These are phyloP conservation scores for Lottia scabra DNA, from an alignment of 2,888 invertebrate genomes.

Conservation along the genomic window DNA sequence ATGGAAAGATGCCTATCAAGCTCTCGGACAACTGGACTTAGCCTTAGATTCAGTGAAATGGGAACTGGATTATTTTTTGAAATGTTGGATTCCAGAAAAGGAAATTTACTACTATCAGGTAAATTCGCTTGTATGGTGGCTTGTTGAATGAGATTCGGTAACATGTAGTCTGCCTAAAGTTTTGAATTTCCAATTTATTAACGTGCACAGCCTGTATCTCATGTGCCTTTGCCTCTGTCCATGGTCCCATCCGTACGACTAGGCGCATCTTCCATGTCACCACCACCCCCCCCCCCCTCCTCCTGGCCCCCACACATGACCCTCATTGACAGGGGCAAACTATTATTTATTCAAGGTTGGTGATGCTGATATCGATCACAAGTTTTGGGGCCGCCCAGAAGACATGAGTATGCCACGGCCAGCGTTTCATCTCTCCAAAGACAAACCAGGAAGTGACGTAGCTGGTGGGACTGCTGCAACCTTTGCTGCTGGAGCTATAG, in stretches of 20 bases:
- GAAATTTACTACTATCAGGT: background rate
- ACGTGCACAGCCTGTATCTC: too few species aligned
- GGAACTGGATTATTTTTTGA: constrained; percentile 76
- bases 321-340: too few species aligned
- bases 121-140: background rate
- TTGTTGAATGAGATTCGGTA: too few species aligned
- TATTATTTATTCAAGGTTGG: constrained; percentile 41
- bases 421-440: constrained; percentile 71
- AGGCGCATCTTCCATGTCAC: too few species aligned
- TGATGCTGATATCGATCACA: constrained; percentile 64
- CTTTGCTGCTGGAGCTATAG: constrained; percentile 73
- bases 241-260: too few species aligned
- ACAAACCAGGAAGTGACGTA: constrained; percentile 74
- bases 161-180: too few species aligned
- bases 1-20: constrained; percentile 47
- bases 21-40: constrained; percentile 45
- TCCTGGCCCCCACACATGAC: too few species aligned
- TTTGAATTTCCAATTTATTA: too few species aligned
- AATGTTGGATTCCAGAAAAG: constrained; percentile 58
- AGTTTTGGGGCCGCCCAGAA: constrained; percentile 4
- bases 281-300: too few species aligned
- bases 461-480: constrained; percentile 75
- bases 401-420: constrained; percentile 9
- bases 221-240: too few species aligned
- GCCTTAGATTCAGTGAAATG: constrained; percentile 71